Evolutionary conservation across 2,113 vertebrate species (phyloP), one percentile per base, ranked within the genome.

Genomic region (Phainopepla nitens): DNA sequence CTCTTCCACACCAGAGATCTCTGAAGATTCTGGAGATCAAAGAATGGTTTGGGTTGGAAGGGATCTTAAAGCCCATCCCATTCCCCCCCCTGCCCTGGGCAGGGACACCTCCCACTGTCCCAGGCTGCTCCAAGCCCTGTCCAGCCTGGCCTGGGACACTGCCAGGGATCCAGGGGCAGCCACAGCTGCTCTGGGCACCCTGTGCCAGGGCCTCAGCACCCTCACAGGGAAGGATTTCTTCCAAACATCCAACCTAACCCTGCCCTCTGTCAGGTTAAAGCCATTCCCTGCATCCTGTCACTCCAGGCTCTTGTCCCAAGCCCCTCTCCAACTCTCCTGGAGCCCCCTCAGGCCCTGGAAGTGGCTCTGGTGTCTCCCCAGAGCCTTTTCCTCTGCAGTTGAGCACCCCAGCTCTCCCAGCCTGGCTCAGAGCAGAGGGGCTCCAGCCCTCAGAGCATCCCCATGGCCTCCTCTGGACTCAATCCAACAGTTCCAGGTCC

Each of bases 391-490:
- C 10, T 8, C 25, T 36, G 33, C 68, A 58, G 27, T 4, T 19
- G 51, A 51, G 2, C 68, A 36, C 0, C 66, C 36, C 58, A 81
- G 58, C 36, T 28, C 51, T 73, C 22, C 33, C 58, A 73, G 36
- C 12, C 86, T 58, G 66, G 18, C 36, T 56, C 41, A 45, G 27
- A 36, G 42, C 70, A 57, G 42, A 50, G 70, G 35, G 29, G 24
- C 42, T 87, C 39, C 75, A 78, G 41, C 28, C 16, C 44, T 15
- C 0, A 0, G 13, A 41, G 42, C 42, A 49, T 15, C 76, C 31
- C 31, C 0, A 0, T 35, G 57, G 17, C 6, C 42, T 56, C 49
- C 25, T 56, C 35, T 64, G 57, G 1, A 4, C 17, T 62, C 0
- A 0, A 2, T 41, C 57, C 75, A 54, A 5, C 13, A 61, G 18